Evolutionary conservation across 2,113 vertebrate genomes (phyloP).

Genomic region (Heterotilapia buettikoferi): DNA sequence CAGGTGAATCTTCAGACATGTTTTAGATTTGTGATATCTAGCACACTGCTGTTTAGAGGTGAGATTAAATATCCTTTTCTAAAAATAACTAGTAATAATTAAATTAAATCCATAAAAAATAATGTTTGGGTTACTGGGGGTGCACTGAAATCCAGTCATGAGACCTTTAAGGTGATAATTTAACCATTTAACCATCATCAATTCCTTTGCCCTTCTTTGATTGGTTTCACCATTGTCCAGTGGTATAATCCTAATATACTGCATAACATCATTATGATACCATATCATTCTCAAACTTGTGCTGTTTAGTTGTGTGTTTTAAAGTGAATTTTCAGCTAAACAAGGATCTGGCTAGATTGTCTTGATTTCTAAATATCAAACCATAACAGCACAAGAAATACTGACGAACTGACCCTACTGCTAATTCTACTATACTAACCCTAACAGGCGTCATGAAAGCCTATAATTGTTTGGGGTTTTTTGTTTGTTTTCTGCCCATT

Average conservation of each 20-base stretch:
- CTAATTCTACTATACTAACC: background rate
- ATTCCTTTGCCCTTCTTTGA: background rate
- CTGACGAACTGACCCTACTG: background rate
- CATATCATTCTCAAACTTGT: background rate
- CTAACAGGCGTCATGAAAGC: background rate
- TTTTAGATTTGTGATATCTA: background rate
- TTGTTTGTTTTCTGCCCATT: background rate
- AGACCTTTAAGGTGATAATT: background rate
- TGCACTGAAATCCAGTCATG: background rate
- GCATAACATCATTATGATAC: background rate
- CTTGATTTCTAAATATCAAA: background rate
- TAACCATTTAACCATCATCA: background rate
- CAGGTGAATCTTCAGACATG: background rate
- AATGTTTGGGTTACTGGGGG: background rate
- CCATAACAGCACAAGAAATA: background rate
- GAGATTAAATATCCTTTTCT: background rate
- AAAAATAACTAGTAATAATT: background rate
- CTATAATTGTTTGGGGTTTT: background rate
- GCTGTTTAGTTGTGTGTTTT: accelerated
- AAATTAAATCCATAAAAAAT: background rate
- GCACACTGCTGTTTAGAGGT: background rate
- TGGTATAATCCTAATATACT: background rate
- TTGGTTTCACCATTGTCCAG: background rate
- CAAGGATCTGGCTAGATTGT: background rate
- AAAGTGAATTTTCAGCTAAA: background rate